phyloP scores from a whole-genome alignment of 2,888 invertebrate species.

The Tyria jacobaeae region DNA sequence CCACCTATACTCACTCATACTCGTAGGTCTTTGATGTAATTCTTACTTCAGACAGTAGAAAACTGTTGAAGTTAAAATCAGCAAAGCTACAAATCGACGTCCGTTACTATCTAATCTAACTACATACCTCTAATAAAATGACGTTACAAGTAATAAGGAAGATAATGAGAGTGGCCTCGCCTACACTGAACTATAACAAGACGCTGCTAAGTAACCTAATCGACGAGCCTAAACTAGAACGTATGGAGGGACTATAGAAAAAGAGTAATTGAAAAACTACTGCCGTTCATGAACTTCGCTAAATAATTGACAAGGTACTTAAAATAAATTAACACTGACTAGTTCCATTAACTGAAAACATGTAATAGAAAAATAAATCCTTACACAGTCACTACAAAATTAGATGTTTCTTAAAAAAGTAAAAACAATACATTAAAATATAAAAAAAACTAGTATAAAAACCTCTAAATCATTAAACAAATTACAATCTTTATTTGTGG shows the following conservation, averaged over 20 bases:
- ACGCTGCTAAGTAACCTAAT: constrained; percentile 45
- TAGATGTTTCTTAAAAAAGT: neutral
- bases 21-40: neutral
- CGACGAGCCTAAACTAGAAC: constrained; percentile 67
- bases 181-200: constrained; percentile 76
- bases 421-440: too few species aligned
- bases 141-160: constrained; percentile 75
- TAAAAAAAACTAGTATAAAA: too few species aligned
- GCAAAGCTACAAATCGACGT: constrained; percentile 46
- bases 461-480: too few species aligned
- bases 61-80: constrained; percentile 25
- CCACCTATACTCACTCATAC: neutral
- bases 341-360: neutral
- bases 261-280: constrained; percentile 65
- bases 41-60: neutral
- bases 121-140: constrained; percentile 67
- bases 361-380: neutral
- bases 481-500: too few species aligned
- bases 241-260: constrained; percentile 81
- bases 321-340: neutral
- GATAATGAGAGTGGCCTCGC: constrained; percentile 79
- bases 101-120: constrained; percentile 60
- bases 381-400: neutral
- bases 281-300: constrained; percentile 42
- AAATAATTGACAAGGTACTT: constrained; percentile 16